phyloP scores from a whole-genome alignment of 2,888 invertebrate genomes.

The Orchesella flavescens region DNA sequence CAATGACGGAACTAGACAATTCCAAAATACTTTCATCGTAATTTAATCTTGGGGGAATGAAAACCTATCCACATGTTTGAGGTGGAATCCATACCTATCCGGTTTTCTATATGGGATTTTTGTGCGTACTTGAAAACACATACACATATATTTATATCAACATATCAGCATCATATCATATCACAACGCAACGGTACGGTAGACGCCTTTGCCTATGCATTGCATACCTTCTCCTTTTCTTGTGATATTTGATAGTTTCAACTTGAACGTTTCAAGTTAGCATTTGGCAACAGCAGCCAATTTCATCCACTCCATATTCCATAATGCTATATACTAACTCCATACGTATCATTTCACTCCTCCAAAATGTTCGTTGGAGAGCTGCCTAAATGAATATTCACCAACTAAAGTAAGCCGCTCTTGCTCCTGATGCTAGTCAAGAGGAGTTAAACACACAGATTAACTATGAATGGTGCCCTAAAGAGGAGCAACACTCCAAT shows the following conservation, averaged over 20 bases:
- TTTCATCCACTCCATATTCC: background rate
- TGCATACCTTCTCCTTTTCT: background rate
- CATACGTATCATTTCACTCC: background rate
- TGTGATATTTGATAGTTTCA: slow-evolving; percentile 37
- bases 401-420: no score
- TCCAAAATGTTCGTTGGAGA: background rate
- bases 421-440: no score
- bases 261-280: slow-evolving; percentile 6
- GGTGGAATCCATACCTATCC: background rate
- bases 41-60: slow-evolving; percentile 38
- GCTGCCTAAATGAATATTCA: slow-evolving; percentile 14
- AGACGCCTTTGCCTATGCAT: slow-evolving; percentile 2
- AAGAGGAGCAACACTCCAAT: no score
- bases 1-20: slow-evolving; percentile 43
- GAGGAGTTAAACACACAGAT: no score
- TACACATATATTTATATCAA: no score
- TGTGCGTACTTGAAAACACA: no score
- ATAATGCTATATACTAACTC: background rate
- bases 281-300: background rate
- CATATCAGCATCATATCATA: no score
- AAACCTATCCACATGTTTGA: background rate
- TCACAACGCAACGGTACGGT: no score
- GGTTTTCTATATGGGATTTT: slow-evolving; percentile 12
- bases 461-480: no score
- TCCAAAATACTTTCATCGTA: slow-evolving; percentile 44